A percentile compares a stretch with the other conserved stretches of the same genome.
Conservation (phyloP, 2,797 vertebrate genomes). For the Coregonus suidteri region DNA sequence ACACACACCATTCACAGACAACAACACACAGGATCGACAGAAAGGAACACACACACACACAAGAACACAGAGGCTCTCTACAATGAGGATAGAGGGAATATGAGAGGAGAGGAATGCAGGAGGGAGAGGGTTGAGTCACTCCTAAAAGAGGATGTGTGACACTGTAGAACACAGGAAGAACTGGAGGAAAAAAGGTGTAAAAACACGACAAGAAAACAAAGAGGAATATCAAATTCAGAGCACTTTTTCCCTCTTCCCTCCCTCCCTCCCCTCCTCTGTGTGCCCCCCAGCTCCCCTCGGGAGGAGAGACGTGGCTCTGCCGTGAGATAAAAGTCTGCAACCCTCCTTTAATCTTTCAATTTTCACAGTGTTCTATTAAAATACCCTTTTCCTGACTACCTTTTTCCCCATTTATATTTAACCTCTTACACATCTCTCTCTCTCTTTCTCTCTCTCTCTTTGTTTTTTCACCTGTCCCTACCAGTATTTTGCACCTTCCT, state of each 20-base stretch:
- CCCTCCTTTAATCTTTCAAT: slow-evolving; percentile 54
- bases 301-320: slow-evolving; percentile 25
- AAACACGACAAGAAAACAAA: slow-evolving; percentile 47
- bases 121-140: neutral
- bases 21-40: neutral
- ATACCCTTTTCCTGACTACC: neutral
- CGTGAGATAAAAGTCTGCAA: slow-evolving; percentile 52
- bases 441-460: too few species aligned
- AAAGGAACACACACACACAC: neutral
- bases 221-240: slow-evolving; percentile 51
- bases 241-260: slow-evolving; percentile 35
- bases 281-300: slow-evolving; percentile 41
- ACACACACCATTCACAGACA: slow-evolving; percentile 7
- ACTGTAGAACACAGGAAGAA: slow-evolving; percentile 14
- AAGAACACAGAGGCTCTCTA: neutral
- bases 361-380: slow-evolving; percentile 30
- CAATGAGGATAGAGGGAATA: neutral
- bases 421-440: neutral
- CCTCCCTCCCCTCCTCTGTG: slow-evolving; percentile 24
- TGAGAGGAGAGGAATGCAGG: neutral
- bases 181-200: slow-evolving; percentile 28
- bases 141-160: slow-evolving; percentile 1
- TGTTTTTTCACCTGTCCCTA: slow-evolving; percentile 2
- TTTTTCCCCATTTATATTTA: neutral
- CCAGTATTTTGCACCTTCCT: slow-evolving; percentile 2